Evolutionary conservation across 2,888 invertebrate genomes (phyloP).

Genomic region (Selenia dentaria): DNA sequence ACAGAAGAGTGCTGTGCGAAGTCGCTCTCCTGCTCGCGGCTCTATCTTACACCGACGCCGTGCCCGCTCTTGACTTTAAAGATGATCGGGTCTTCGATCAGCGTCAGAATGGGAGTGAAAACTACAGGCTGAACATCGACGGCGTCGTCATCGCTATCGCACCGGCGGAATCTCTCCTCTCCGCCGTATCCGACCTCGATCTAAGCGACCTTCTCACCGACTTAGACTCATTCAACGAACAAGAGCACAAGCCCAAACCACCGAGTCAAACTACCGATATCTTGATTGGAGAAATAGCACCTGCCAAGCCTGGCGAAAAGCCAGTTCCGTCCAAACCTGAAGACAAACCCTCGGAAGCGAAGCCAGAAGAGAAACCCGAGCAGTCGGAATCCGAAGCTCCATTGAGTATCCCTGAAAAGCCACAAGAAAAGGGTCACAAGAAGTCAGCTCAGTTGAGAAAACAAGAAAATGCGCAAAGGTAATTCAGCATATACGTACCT

Average conservation of each 20-base stretch:
- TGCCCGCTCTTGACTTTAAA: constrained; percentile 51
- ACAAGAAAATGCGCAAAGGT: constrained; percentile 74
- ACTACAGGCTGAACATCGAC: constrained; percentile 88
- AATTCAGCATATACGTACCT: constrained; percentile 15
- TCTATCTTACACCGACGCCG: constrained; percentile 35
- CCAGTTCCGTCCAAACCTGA: constrained; percentile 3
- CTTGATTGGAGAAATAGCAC: constrained; percentile 4
- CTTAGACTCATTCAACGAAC: constrained; percentile 52
- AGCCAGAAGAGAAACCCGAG: neutral
- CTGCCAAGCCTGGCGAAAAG: constrained; percentile 22
- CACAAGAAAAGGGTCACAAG: constrained; percentile 52
- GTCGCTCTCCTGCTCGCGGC: constrained; percentile 52
- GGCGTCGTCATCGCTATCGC: constrained; percentile 88
- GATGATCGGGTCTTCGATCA: constrained; percentile 84
- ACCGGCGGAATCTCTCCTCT: constrained; percentile 85
- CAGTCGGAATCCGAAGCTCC: constrained; percentile 14
- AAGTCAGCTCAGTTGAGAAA: constrained; percentile 56
- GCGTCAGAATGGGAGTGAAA: constrained; percentile 91
- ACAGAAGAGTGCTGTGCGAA: constrained; percentile 73
- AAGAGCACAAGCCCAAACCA: constrained; percentile 44
- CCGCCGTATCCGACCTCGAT: constrained; percentile 80
- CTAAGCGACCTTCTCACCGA: constrained; percentile 61
- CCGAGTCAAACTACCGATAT: constrained; percentile 18
- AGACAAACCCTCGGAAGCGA: neutral
- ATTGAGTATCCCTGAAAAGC: constrained; percentile 9